phyloP scores from a whole-genome alignment of 2,113 vertebrate genomes.

The Himantopus leucocephalus region DNA sequence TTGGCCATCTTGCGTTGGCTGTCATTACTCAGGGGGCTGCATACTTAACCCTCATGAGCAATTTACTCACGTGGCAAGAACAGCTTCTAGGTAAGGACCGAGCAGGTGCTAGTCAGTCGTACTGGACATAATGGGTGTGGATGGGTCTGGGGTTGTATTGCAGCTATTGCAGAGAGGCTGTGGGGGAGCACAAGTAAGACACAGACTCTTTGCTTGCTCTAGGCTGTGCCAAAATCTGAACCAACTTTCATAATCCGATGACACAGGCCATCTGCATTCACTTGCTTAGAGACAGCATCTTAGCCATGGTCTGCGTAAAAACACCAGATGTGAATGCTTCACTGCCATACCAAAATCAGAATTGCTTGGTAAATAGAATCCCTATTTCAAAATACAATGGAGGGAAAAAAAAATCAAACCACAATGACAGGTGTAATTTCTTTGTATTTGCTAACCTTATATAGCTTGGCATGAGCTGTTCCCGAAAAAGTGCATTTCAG shows the following conservation, averaged over 20 bases:
- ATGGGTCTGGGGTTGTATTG: neutral
- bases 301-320: neutral
- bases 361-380: neutral
- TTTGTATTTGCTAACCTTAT: neutral
- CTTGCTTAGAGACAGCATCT: neutral
- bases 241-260: neutral
- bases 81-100: neutral
- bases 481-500: neutral
- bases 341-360: neutral
- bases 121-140: neutral
- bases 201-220: neutral
- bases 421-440: neutral
- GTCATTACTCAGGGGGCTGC: neutral
- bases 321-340: neutral
- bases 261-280: neutral
- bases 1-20: neutral
- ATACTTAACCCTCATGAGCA: neutral
- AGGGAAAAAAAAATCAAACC: neutral
- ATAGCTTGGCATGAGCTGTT: neutral
- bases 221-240: neutral
- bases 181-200: neutral
- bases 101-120: neutral
- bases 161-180: neutral
- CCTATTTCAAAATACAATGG: neutral
- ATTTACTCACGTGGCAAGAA: neutral